These are phyloP conservation scores for Venturia canescens DNA, from an alignment of 1,140 invertebrate genomes.

Conservation along the genomic window DNA sequence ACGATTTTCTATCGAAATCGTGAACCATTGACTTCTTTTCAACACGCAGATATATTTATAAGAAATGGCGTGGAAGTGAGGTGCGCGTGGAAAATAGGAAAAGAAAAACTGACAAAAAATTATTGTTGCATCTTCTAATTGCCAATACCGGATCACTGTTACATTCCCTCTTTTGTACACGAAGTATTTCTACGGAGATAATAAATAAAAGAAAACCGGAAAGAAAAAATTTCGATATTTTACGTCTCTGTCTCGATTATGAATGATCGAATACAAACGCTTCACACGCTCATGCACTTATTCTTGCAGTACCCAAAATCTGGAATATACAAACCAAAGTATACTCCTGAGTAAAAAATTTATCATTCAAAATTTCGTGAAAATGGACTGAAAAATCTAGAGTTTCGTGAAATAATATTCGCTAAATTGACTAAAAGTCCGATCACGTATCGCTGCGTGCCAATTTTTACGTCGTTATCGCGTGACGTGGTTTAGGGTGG, in stretches of 20 bases:
- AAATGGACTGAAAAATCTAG: too few species aligned
- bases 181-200: conserved; percentile 63
- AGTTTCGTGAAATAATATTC: too few species aligned
- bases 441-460: too few species aligned
- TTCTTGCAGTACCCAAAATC: too few species aligned
- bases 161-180: conserved; percentile 72
- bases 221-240: conserved; percentile 39
- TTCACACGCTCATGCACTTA: neutral
- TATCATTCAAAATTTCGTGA: too few species aligned
- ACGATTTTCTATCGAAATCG: conserved; percentile 30
- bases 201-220: conserved; percentile 58
- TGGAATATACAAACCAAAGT: too few species aligned
- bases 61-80: neutral
- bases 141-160: conserved; percentile 64
- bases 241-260: conserved; percentile 21
- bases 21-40: conserved; percentile 1
- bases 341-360: too few species aligned
- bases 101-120: conserved; percentile 40
- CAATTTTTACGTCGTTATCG: too few species aligned
- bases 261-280: conserved; percentile 7
- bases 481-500: too few species aligned
- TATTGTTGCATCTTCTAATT: conserved; percentile 60
- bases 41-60: neutral
- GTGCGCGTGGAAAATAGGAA: neutral
- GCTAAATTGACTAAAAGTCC: too few species aligned